A percentile compares a stretch with the other conserved stretches of the same genome.
Evolutionary conservation across 2,797 vertebrate genomes (phyloP).

Genomic region (Siniperca obscura): DNA sequence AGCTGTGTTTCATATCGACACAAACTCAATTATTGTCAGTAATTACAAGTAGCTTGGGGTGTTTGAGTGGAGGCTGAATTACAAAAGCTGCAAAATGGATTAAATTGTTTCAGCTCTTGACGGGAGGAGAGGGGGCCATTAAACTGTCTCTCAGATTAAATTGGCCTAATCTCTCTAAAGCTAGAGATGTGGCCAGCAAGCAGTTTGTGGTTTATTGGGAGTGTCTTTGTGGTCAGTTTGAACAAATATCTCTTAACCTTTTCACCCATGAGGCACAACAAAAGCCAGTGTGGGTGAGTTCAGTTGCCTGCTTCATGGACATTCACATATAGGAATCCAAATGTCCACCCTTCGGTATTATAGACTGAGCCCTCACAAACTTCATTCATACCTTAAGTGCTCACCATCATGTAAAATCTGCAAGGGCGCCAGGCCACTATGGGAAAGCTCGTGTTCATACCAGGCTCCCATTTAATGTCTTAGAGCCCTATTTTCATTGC

Average conservation of each 20-base stretch:
- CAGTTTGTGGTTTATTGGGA: slow-evolving; percentile 81
- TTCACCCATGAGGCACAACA: slow-evolving; percentile 78
- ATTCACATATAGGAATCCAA: neutral
- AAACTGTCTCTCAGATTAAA: slow-evolving; percentile 89
- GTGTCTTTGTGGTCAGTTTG: slow-evolving; percentile 73
- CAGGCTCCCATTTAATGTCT: neutral
- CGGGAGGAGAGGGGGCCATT: slow-evolving; percentile 89
- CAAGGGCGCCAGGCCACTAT: neutral
- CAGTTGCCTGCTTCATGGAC: neutral
- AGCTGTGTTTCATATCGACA: slow-evolving; percentile 71
- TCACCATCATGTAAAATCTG: neutral
- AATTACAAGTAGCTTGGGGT: slow-evolving; percentile 85
- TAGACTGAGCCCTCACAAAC: neutral
- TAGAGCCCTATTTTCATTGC: neutral
- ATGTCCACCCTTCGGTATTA: neutral
- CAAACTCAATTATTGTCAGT: slow-evolving; percentile 84
- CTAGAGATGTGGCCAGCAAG: slow-evolving; percentile 28
- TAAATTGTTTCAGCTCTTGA: slow-evolving; percentile 85
- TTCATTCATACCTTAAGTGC: neutral
- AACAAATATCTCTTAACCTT: slow-evolving; percentile 57
- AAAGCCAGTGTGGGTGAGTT: slow-evolving; percentile 64
- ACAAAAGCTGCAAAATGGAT: slow-evolving; percentile 87
- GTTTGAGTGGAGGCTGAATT: slow-evolving; percentile 84
- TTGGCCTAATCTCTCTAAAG: slow-evolving; percentile 69
- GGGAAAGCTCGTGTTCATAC: neutral